Conservation (phyloP, 2,113 vertebrate genomes). For the Hyla sarda region DNA sequence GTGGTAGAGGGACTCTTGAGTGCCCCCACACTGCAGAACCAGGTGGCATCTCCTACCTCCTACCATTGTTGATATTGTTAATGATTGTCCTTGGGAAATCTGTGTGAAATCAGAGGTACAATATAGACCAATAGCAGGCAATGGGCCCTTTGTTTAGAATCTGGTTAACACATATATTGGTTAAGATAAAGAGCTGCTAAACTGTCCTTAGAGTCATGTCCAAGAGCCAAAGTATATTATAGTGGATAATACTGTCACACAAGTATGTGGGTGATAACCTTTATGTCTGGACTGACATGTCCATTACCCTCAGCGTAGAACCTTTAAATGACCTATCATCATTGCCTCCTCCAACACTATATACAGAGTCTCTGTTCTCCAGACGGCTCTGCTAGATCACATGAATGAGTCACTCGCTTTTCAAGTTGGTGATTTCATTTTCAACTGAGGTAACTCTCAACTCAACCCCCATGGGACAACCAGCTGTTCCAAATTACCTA, state of each 20-base stretch:
- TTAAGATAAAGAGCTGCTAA: neutral
- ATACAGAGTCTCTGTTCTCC: constrained; percentile 12
- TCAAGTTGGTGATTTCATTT: constrained; percentile 48
- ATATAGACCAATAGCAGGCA: too few species aligned
- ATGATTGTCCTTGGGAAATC: too few species aligned
- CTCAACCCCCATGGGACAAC: constrained; percentile 4
- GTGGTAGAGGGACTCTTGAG: too few species aligned
- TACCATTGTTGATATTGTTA: too few species aligned
- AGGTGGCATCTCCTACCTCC: too few species aligned
- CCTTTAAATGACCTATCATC: constrained; percentile 10
- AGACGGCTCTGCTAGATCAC: neutral
- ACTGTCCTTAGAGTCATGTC: neutral
- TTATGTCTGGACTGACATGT: neutral
- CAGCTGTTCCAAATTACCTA: constrained; percentile 42
- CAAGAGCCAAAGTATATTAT: neutral
- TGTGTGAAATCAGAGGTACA: too few species aligned
- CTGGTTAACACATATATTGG: too few species aligned
- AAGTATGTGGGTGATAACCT: neutral
- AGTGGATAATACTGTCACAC: neutral
- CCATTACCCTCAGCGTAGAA: neutral
- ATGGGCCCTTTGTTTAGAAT: too few species aligned
- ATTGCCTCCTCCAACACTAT: neutral
- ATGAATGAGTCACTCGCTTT: constrained; percentile 39
- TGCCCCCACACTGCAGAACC: too few species aligned
- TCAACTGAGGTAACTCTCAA: constrained; percentile 25